phyloP scores from a whole-genome alignment of 1,140 invertebrate species.

The Dysdera silvatica region DNA sequence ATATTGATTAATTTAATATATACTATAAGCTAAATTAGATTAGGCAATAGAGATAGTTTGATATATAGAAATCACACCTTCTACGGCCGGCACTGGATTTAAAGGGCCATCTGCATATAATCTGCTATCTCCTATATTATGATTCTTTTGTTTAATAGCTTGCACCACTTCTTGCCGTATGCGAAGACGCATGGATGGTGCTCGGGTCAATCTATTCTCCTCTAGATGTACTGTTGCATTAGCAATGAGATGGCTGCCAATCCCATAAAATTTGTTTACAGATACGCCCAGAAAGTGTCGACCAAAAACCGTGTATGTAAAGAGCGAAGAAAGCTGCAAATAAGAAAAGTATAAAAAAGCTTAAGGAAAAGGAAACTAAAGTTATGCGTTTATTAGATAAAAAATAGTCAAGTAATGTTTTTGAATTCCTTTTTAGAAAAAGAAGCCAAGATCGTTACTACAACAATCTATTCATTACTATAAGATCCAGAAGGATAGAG shows the following conservation, averaged over 20 bases:
- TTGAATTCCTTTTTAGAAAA: no score
- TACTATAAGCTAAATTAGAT: neutral
- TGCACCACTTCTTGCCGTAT: constrained; percentile 72
- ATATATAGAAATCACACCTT: constrained; percentile 35
- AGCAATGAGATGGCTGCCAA: constrained; percentile 55
- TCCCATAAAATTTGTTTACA: constrained; percentile 69
- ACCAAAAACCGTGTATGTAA: constrained; percentile 9
- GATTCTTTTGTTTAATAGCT: constrained; percentile 69
- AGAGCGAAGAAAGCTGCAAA: constrained; percentile 13
- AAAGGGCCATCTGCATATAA: constrained; percentile 70
- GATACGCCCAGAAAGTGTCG: constrained; percentile 59
- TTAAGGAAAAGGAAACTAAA: neutral
- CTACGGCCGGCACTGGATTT: constrained; percentile 61
- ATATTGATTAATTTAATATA: no score
- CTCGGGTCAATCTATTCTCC: constrained; percentile 50
- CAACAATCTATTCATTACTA: no score
- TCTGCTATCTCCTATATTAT: constrained; percentile 76
- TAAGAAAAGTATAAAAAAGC: neutral
- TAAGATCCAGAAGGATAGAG: no score
- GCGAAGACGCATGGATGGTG: constrained; percentile 54
- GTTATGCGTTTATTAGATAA: neutral
- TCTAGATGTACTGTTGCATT: constrained; percentile 70
- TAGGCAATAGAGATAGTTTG: neutral
- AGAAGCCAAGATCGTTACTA: no score
- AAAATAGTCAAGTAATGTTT: no score